Conservation (phyloP, 64 coral and sea anemone genomes). For the Cladopsammia gracilis region DNA sequence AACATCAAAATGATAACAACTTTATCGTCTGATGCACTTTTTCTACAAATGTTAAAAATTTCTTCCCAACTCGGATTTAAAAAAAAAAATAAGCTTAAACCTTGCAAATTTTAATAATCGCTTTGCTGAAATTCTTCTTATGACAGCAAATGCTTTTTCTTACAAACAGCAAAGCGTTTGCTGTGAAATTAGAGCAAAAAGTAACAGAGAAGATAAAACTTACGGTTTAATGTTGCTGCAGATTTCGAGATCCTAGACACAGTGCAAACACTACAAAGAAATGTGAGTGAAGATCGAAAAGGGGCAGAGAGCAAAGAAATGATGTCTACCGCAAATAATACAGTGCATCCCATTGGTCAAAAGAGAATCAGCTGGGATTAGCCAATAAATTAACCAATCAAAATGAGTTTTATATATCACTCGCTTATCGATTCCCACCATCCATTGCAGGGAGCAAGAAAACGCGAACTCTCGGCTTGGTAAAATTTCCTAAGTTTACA, state of each 20-base stretch:
- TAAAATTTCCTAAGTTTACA: neutral
- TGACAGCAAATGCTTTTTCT: neutral
- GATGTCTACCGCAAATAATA: neutral
- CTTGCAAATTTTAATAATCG: neutral
- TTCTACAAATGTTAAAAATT: too few relatives aligned
- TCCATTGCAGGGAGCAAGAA: constrained; percentile 47
- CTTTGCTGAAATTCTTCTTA: too few relatives aligned
- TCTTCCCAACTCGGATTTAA: too few relatives aligned
- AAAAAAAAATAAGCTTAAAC: neutral
- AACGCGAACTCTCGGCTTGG: neutral
- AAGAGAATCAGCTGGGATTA: neutral
- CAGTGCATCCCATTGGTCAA: neutral
- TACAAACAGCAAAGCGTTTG: neutral
- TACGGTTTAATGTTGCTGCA: constrained; percentile 8
- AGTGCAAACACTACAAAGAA: neutral
- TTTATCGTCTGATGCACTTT: too few relatives aligned
- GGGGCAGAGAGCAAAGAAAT: neutral
- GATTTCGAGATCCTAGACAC: neutral
- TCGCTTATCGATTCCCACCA: constrained; percentile 1
- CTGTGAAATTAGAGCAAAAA: too few relatives aligned
- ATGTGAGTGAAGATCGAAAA: neutral
- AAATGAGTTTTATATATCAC: neutral
- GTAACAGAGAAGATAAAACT: neutral
- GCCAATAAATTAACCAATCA: constrained; percentile 38
- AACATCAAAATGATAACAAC: neutral